Evolutionary conservation across 2,888 invertebrate genomes (phyloP).

Genomic region (Cheilosia urbana): DNA sequence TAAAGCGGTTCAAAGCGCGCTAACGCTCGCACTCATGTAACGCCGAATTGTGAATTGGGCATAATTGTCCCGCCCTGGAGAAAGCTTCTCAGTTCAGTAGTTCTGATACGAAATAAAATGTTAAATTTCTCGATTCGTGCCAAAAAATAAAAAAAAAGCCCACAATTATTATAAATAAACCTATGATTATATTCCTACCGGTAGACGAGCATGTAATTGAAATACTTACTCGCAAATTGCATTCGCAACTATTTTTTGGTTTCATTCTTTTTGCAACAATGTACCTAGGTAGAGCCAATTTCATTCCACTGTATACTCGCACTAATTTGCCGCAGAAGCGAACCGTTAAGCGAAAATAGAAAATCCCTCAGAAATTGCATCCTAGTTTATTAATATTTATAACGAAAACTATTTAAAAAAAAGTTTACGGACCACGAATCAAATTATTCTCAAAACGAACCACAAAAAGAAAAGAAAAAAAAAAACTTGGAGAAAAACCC

Average conservation of each 20-base stretch:
- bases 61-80: too few species aligned
- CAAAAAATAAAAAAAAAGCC: too few species aligned
- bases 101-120: too few species aligned
- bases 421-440: constrained; percentile 6
- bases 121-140: too few species aligned
- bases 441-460: constrained; percentile 37
- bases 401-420: constrained; percentile 7
- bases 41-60: too few species aligned
- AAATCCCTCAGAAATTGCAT: constrained; percentile 12
- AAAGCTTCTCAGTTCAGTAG: too few species aligned
- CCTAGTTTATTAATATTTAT: constrained; percentile 12
- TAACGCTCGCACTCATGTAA: too few species aligned
- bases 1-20: too few species aligned
- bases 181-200: too few species aligned
- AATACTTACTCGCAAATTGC: not conserved
- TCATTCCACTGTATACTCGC: not conserved
- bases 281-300: not conserved
- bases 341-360: constrained; percentile 23
- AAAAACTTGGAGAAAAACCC: constrained; percentile 8
- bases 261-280: not conserved
- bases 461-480: not conserved
- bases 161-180: too few species aligned
- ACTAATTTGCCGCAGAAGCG: not conserved
- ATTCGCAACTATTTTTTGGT: not conserved
- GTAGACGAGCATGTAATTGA: not conserved